Evolutionary conservation across 2,888 invertebrate genomes (phyloP), one percentile per base, ranked within the genome.

Genomic region (Cantharis lateralis): DNA sequence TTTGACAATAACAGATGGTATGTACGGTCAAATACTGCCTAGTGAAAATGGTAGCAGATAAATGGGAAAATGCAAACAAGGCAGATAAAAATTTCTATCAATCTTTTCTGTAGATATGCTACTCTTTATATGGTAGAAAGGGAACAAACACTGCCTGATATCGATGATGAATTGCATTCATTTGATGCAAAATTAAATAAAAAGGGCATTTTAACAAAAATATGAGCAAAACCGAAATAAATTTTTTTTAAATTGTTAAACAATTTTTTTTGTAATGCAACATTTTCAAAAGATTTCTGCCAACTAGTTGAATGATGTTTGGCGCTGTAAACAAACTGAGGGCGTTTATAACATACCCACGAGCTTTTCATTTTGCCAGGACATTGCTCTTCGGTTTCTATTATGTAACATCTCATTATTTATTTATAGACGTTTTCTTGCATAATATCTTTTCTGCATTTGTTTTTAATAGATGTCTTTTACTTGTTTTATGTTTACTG

Each of bases 301-400:
- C 48, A 69, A 70, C 63, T 62, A 70, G 74, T 74, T 74, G 74
- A 70, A 70, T 24, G 74, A 69, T 69, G 62, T 73, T 70, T 62
- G 62, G 64, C 68, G 48, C 64, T 63, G 74, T 69, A 74, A 48
- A 63, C 24, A 70, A 70, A 70, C 63, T 69, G 73, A 70, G 74
- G 70, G 70, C 74, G 70, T 68, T 66, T 64, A 69, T 66, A 28
- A 15, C 62, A 63, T 48, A 74, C 74, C 64, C 74, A 66, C 64
- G 69, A 32, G n/a, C 70, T 64, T 70, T 69, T 70, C 15, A 70
- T 18, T 74, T 74, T 15, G 64, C 24, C 48, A 74, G 74, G 74
- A 70, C 74, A 15, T 74, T 74, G 74, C 74, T 74, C 74, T 64
- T 70, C 32, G 70, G 68, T 70, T 74, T 70, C 28, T 16, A 73